A percentile compares a stretch with the other conserved stretches of the same genome.
phyloP scores from a whole-genome alignment of 2,888 invertebrate genomes.

The Poecilus cupreus region DNA sequence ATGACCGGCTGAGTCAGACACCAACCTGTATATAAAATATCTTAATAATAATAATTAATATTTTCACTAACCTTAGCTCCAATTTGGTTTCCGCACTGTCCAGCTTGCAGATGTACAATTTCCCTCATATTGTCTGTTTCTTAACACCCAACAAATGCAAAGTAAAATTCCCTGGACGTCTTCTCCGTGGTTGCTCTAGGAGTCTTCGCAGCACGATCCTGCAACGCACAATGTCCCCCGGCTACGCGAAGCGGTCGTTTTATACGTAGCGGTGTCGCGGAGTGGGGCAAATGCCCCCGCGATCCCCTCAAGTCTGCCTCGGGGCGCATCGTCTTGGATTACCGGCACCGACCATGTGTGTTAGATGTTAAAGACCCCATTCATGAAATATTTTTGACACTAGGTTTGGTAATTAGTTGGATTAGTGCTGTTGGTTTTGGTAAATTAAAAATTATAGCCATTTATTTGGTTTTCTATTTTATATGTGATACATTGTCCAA shows the following conservation, averaged over 20 bases:
- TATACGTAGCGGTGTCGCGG: not conserved
- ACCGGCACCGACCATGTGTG: not conserved
- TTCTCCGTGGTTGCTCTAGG: slow-evolving; percentile 15
- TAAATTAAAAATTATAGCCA: not conserved
- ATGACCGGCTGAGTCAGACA: too few species aligned
- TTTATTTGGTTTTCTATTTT: too few species aligned
- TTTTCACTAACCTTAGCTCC: slow-evolving; percentile 86
- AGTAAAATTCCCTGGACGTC: slow-evolving; percentile 17
- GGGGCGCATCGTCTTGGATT: not conserved
- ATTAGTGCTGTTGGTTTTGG: not conserved
- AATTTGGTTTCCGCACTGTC: slow-evolving; percentile 87
- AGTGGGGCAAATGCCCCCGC: slow-evolving; percentile 38
- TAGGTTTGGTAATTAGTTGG: slow-evolving; percentile 3
- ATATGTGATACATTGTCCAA: too few species aligned
- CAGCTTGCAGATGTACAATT: slow-evolving; percentile 92
- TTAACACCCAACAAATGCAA: not conserved
- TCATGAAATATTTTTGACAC: slow-evolving; percentile 29
- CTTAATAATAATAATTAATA: not conserved
- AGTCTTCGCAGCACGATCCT: not conserved
- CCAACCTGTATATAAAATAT: too few species aligned
- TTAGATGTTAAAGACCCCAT: slow-evolving; percentile 17
- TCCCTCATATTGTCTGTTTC: slow-evolving; percentile 83
- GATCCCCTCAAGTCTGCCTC: not conserved
- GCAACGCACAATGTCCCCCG: slow-evolving; percentile 32
- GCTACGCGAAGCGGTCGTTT: not conserved